Base-by-base conservation (phyloP, 1,140 invertebrate species). In the Microplitis mediator region DNA sequence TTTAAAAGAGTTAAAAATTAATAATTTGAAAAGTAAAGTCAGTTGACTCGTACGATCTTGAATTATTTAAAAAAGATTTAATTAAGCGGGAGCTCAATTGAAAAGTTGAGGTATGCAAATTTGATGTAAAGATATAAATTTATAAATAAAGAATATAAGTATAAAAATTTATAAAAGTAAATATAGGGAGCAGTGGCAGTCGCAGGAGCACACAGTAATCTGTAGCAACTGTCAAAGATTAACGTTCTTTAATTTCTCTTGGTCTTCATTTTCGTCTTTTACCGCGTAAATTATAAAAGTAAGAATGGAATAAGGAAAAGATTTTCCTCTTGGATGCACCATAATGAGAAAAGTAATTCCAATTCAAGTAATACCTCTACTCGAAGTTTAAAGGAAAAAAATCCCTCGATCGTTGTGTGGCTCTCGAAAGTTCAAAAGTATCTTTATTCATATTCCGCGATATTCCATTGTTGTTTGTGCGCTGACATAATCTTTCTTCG, bases 271-370 rank as follows among this genome's bases (percentile, higher is more conserved):
- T 51, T 35, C 63, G 16, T 69, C 16, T 54, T 58, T 54, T 63
- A 63, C 65, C 31, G 76, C 63, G 74, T 79, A 80, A 84, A 82
- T 83, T 76, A 80, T 80, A 79, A 80, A 82, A 82, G 79, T 80
- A 81, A 75, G 75, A 74, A 75, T 76, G 77, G 74, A 80, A 77
- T 82, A 78, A 81, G 82, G 80, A 76, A 74, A 72, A 84, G 82
- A 86, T 87, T 87, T 87, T 85, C 84, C 76, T 77, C 82, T 84
- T 79, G 82, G 82, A 39, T 84, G 82, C 79, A 74, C 83, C 83
- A 85, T 87, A 86, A 87, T 85, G 85, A 86, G 86, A 86, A 86
- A 87, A 87, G 85, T 85, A 86, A 87, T 87, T 86, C 80, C 82
- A 86, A 86, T 86, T 87, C 86, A 85, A 87, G 86, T 86, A 87